Evolutionary conservation across 2,888 invertebrate genomes (phyloP).

Genomic region (Clostera curtula): DNA sequence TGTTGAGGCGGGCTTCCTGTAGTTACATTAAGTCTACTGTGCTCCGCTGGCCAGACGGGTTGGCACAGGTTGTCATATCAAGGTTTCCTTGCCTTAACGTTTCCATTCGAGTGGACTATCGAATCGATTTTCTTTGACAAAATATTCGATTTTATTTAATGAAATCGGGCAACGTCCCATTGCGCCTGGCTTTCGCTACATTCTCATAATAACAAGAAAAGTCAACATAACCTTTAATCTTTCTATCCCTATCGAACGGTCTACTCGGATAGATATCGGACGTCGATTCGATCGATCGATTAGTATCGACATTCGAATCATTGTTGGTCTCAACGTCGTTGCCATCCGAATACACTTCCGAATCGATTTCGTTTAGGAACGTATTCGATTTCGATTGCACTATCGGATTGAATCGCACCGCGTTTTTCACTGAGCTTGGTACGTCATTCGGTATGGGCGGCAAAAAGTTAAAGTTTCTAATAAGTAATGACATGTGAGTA

Average conservation of each 20-base stretch:
- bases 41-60: too few species aligned
- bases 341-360: constrained; percentile 52
- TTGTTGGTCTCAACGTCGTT: constrained; percentile 36
- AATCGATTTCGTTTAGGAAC: constrained; percentile 56
- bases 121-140: background rate
- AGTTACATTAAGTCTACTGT: too few species aligned
- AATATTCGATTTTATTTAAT: constrained; percentile 46
- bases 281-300: constrained; percentile 55
- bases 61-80: too few species aligned
- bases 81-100: too few species aligned
- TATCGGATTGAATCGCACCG: constrained; percentile 78
- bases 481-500: constrained; percentile 89
- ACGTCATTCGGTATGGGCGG: constrained; percentile 65
- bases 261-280: constrained; percentile 57
- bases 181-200: constrained; percentile 78
- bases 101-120: too few species aligned
- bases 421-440: constrained; percentile 52
- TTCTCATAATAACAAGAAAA: constrained; percentile 87
- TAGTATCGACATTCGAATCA: constrained; percentile 53
- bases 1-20: too few species aligned
- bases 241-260: constrained; percentile 77
- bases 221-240: constrained; percentile 88
- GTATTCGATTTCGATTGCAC: constrained; percentile 70
- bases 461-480: constrained; percentile 90
- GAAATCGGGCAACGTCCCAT: constrained; percentile 79